A percentile compares a stretch with the other conserved stretches of the same genome.
Conservation (phyloP, 2,888 invertebrate species). For the Slavum lentiscoides region DNA sequence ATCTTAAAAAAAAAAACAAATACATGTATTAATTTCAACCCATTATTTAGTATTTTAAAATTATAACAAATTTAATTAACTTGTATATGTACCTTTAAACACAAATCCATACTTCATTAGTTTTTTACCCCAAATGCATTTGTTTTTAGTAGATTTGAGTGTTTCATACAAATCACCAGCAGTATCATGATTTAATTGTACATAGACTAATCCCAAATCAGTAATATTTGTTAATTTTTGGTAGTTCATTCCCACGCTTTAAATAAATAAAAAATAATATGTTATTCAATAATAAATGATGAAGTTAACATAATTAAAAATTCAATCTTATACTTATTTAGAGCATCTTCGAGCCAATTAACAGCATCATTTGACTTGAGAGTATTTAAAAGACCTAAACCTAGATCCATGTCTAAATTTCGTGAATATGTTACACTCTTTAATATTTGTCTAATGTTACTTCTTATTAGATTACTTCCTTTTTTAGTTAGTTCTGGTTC, state of each 20-base stretch:
- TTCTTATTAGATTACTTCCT: slow-evolving; percentile 43
- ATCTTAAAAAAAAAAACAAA: slow-evolving; percentile 56
- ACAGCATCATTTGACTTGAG: slow-evolving; percentile 42
- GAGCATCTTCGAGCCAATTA: slow-evolving; percentile 42
- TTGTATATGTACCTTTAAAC: slow-evolving; percentile 57
- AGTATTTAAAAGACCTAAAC: slow-evolving; percentile 59
- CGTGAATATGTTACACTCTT: slow-evolving; percentile 54
- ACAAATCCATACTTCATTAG: slow-evolving; percentile 59
- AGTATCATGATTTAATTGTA: slow-evolving; percentile 53
- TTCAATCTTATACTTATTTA: slow-evolving; percentile 26
- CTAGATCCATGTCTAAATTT: slow-evolving; percentile 59
- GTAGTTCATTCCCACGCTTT: slow-evolving; percentile 47
- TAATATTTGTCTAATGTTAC: slow-evolving; percentile 43
- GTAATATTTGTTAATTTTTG: slow-evolving; percentile 55
- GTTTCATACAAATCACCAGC: slow-evolving; percentile 33
- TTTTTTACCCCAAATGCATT: slow-evolving; percentile 59
- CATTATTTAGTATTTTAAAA: neutral
- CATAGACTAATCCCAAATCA: slow-evolving; percentile 59
- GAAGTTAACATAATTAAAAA: neutral
- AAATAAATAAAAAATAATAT: neutral
- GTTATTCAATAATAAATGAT: neutral
- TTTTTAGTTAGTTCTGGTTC: slow-evolving; percentile 33
- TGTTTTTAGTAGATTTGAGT: slow-evolving; percentile 57
- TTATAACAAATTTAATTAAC: neutral
- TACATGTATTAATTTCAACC: neutral